Evolutionary conservation across 2,888 invertebrate genomes (phyloP).

Genomic region (Thereva unica): DNA sequence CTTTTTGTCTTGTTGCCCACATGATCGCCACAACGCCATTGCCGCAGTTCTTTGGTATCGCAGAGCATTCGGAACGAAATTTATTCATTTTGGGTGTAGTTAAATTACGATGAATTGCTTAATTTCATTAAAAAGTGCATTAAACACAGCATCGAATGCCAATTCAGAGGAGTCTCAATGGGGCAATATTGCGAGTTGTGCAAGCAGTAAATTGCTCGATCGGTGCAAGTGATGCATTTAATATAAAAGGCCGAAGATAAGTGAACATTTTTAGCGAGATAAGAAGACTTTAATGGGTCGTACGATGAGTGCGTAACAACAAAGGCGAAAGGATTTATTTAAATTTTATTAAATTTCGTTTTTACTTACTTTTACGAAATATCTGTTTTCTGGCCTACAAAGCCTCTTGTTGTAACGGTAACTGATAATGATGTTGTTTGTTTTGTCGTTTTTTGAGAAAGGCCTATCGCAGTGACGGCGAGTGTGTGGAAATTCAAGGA

Average conservation of each 20-base stretch:
- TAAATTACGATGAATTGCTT: slow-evolving; percentile 57
- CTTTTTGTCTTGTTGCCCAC: slow-evolving; percentile 13
- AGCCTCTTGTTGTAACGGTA: no score
- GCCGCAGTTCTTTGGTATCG: slow-evolving; percentile 8
- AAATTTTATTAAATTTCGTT: no score
- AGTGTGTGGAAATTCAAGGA: no score
- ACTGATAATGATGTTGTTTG: no score
- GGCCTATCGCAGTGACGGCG: no score
- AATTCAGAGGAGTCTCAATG: slow-evolving; percentile 18
- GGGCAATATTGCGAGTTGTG: slow-evolving; percentile 18
- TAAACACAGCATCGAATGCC: slow-evolving; percentile 16
- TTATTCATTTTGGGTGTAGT: slow-evolving; percentile 57
- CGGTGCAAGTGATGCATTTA: slow-evolving; percentile 28
- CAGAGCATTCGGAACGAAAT: slow-evolving; percentile 45
- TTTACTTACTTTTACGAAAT: no score
- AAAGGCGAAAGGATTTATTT: not conserved
- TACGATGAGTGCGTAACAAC: not conserved
- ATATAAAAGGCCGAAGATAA: slow-evolving; percentile 29
- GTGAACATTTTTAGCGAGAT: slow-evolving; percentile 30
- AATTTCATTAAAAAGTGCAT: slow-evolving; percentile 51
- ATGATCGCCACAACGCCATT: slow-evolving; percentile 6
- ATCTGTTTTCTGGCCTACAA: no score
- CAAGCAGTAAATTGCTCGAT: slow-evolving; percentile 30
- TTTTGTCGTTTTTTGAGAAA: no score
- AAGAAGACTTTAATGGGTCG: slow-evolving; percentile 24